phyloP scores from a whole-genome alignment of 2,888 invertebrate species.

The Stenodera caucasica region DNA sequence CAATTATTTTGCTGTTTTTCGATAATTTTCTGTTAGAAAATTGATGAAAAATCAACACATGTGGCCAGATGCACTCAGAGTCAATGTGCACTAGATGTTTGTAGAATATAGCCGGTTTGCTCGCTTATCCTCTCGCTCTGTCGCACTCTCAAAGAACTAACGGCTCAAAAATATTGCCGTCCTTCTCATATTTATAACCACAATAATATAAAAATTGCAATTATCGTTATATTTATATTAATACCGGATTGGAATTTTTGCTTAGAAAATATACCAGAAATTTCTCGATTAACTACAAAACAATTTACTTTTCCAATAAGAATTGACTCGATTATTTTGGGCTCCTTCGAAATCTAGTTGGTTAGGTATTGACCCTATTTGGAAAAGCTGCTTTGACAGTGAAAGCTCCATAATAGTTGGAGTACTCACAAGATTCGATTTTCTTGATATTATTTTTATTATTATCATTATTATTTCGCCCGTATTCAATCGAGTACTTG shows the following conservation, averaged over 20 bases:
- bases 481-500: not conserved
- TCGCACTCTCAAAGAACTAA: not conserved
- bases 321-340: not conserved
- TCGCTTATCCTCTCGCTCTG: not conserved
- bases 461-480: too few species aligned
- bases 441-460: not conserved
- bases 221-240: too few species aligned
- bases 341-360: not conserved
- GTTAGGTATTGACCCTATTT: constrained; percentile 1
- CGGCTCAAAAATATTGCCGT: too few species aligned
- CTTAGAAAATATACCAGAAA: too few species aligned
- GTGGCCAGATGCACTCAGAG: not conserved
- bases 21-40: not conserved
- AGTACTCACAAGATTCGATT: not conserved
- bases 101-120: not conserved
- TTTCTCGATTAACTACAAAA: too few species aligned
- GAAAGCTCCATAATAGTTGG: not conserved
- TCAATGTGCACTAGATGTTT: not conserved
- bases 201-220: too few species aligned
- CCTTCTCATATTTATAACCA: too few species aligned
- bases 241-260: too few species aligned
- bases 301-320: too few species aligned
- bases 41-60: constrained; percentile 1
- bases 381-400: not conserved
- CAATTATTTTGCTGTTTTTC: not conserved